phyloP scores from a whole-genome alignment of 1,140 invertebrate genomes.

The Meteorus sp. region DNA sequence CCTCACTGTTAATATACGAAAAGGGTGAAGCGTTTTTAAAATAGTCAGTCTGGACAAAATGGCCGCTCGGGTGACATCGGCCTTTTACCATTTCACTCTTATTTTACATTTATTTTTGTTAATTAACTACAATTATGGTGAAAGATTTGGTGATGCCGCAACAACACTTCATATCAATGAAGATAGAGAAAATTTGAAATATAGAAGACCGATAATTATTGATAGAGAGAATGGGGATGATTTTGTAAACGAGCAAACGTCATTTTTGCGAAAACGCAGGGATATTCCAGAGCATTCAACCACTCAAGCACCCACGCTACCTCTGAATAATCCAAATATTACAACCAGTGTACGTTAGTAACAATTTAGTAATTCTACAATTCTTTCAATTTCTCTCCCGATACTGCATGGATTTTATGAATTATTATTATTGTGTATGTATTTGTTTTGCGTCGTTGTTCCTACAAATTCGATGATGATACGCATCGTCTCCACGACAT shows the following conservation, averaged over 20 bases:
- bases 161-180: constrained; percentile 33
- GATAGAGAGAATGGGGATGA: constrained; percentile 29
- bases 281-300: constrained; percentile 23
- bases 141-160: constrained; percentile 38
- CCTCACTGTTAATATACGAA: constrained; percentile 1
- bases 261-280: constrained; percentile 37
- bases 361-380: constrained; percentile 1
- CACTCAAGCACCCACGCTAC: constrained; percentile 2
- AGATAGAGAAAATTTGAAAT: constrained; percentile 19
- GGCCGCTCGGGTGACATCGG: constrained; percentile 50
- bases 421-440: not conserved
- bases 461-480: not conserved
- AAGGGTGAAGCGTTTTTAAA: constrained; percentile 2
- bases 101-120: constrained; percentile 41
- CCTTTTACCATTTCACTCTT: constrained; percentile 37
- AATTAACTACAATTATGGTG: constrained; percentile 39
- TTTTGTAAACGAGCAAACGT: constrained; percentile 36
- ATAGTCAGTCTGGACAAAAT: constrained; percentile 51
- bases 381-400: not conserved
- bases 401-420: not conserved
- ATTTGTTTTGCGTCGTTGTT: not conserved
- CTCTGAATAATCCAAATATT: constrained; percentile 39
- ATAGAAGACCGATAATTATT: constrained; percentile 34
- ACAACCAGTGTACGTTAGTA: constrained; percentile 39
- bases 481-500: not conserved